Base-by-base conservation (phyloP, 2,113 vertebrate genomes). In the Pomatostomus ruficeps region DNA sequence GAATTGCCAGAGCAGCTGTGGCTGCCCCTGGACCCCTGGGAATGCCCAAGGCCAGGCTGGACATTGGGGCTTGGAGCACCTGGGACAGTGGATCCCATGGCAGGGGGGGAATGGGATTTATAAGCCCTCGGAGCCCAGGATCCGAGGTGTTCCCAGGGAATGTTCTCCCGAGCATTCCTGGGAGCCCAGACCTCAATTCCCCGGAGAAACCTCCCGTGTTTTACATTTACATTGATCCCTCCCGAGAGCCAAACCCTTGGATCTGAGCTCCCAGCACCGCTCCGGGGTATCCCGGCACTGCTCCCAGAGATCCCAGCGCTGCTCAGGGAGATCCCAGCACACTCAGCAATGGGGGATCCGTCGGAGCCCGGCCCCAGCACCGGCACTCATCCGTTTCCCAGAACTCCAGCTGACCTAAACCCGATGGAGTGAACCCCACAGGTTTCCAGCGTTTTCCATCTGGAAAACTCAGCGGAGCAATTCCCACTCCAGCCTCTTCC, bases 321-420 rank as follows among this genome's bases (percentile, higher is more conserved):
- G 18, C 17, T 19, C 43, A 7, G 17, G 43, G 93, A 96, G 97
- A 97, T 92, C 94, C 80, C 96, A 61, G 94, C 61, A 76, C 49
- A 36, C 95, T 96, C 95, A 91, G 96, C 97, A 97, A 97, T 96
- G 97, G 96, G 93, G 97, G 96, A 98, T 97, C 97, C 97, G 97
- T 98, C 97, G 97, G 97, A 96, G 97, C 95, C 95, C 96, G 81
- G 96, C 95, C 85, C 77, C 38, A 97, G 96, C 97, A 95, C 93
- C 94, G 95, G 96, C 96, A 96, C 97, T 97, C 97, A 98, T 98
- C 98, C 98, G 97, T 97, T 98, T 97, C 96, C 97, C 97, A 97
- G 97, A 94, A 97, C 97, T 95, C 89, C 96, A 52, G 91, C 78
- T 96, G 96, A 97, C 98, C 97, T 91, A 93, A 97, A 95, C 97